These are phyloP conservation scores for Zaprionus vittiger DNA, from an alignment of 1,140 invertebrate genomes.

Conservation along the genomic window DNA sequence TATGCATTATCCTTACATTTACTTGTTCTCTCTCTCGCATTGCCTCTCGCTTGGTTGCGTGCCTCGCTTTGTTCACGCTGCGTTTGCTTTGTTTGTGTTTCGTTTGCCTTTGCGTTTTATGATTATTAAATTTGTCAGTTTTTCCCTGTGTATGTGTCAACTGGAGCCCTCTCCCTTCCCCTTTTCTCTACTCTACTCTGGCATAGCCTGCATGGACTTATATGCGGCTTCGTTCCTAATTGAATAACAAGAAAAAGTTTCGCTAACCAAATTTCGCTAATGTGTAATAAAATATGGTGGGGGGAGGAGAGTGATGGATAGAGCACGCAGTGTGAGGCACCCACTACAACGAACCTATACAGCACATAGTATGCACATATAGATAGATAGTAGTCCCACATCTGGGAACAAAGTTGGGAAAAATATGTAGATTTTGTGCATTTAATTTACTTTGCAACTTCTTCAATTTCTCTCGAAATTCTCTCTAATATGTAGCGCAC, in stretches of 20 bases:
- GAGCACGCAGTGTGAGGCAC: too few species aligned
- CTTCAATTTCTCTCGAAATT: background rate
- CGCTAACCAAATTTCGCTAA: slow-evolving; percentile 4
- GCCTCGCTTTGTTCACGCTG: slow-evolving; percentile 37
- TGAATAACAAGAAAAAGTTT: slow-evolving; percentile 9
- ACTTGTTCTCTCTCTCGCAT: slow-evolving; percentile 17
- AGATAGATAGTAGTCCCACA: background rate
- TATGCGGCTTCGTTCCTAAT: background rate
- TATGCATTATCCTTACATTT: slow-evolving; percentile 42
- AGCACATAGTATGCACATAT: too few species aligned
- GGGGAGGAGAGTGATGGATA: background rate
- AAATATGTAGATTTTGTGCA: background rate
- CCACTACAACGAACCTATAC: too few species aligned
- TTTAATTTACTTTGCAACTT: background rate
- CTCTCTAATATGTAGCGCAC: background rate
- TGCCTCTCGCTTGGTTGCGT: slow-evolving; percentile 33
- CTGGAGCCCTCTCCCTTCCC: background rate
- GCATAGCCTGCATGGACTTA: background rate
- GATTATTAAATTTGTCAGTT: slow-evolving; percentile 64
- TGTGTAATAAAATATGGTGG: background rate
- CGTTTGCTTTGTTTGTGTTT: slow-evolving; percentile 49
- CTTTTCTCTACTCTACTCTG: background rate
- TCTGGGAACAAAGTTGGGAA: background rate
- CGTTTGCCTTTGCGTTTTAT: slow-evolving; percentile 55
- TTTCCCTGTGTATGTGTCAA: slow-evolving; percentile 4